Base-by-base conservation (phyloP, 2,888 invertebrate genomes). In the Apeira syringaria region DNA sequence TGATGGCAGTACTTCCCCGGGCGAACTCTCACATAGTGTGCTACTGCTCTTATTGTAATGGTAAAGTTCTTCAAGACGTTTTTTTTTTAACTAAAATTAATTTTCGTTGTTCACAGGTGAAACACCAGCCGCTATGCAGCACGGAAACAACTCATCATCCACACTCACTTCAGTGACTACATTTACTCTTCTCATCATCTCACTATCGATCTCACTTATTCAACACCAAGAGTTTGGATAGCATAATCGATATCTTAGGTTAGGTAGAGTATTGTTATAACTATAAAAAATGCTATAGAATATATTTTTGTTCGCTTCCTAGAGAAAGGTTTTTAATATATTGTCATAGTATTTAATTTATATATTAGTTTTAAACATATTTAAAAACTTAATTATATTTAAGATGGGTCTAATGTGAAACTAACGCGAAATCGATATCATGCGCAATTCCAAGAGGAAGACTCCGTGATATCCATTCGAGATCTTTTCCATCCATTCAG, bases 121-220 rank as follows among this genome's bases (percentile, higher is more conserved):
- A 71, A 93, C 94, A 25, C 94, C 94, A 50, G 94, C 94, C 13
- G 94, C 94, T 0, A 94, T 94, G 94, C 94, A 94, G 62, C 94
- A 94, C 57, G 93, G 93, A 27, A 93, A 93, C 74, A 92, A 88
- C 45, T 84, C 80, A 0, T 68, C 20, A 66, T 2, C 48, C 56
- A 1, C 61, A 46, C 55, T 68, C 18, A 56, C 5, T 15, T 34
- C 63, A 10, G 56, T 74, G 9, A 51, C 33, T 34, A 70, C 29
- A 56, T 71, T 53, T 59, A 66, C 40, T 10, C 42, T 68, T 1
- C 34, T 79, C 9, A 49, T 78, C 11, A 20, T 20, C 7, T 38
- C 59, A 3, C 29, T 79, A 7, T 35, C 70, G 47, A 56, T 73
- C 49, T 50, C 76, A 36, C 47, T 75, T 27, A 51, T 58, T 47